These are phyloP conservation scores for Geodia barretti DNA, from an alignment of 37 sponge, comb jelly and placozoan genomes.

Conservation along the genomic window DNA sequence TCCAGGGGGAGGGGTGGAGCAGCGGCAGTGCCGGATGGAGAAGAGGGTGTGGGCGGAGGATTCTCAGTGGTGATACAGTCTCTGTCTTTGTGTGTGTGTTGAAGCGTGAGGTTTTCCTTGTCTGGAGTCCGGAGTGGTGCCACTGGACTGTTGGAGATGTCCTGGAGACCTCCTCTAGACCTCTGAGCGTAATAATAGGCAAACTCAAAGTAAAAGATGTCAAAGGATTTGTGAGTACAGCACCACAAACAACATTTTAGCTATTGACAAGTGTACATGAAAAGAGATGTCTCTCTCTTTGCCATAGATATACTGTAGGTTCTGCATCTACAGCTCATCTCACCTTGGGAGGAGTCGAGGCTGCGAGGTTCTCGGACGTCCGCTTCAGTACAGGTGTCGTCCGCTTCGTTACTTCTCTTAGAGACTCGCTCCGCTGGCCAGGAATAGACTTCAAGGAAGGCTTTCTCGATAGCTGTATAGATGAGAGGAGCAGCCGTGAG, in stretches of 20 bases:
- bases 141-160: constrained; percentile 6
- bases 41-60: no score
- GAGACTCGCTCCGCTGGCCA: background rate
- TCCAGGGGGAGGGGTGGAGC: constrained; percentile 35
- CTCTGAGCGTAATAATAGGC: background rate
- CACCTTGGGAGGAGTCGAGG: background rate
- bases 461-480: background rate
- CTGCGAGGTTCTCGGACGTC: background rate
- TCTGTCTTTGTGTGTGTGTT: no score
- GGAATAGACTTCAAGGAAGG: background rate
- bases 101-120: no score
- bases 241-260: no score
- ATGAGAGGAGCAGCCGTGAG: no score
- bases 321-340: background rate
- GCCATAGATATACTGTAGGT: background rate
- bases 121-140: no score
- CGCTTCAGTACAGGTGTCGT: background rate
- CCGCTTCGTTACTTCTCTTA: background rate
- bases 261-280: no score
- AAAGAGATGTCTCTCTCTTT: no score
- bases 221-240: no score
- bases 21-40: no score
- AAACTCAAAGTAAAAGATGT: no score
- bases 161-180: background rate
- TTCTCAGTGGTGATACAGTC: no score